A percentile compares a stretch with the other conserved stretches of the same genome.
These are phyloP conservation scores for Achatina immaculata DNA, from an alignment of 1,140 invertebrate genomes.

Conservation along the genomic window DNA sequence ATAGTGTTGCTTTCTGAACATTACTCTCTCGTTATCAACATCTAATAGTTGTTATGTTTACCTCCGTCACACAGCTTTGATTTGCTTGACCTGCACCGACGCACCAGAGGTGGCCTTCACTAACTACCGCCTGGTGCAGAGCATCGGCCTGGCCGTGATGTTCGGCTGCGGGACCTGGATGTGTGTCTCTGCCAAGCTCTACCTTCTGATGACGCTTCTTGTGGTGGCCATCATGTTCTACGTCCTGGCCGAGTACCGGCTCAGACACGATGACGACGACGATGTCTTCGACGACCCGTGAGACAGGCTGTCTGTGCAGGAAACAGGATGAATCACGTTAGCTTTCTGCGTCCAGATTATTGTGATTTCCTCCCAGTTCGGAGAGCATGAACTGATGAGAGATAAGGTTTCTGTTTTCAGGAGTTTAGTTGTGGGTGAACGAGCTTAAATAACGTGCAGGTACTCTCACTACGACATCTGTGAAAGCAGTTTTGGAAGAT, in stretches of 20 bases:
- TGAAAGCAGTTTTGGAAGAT: too few relatives aligned
- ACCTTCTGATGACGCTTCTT: conserved; percentile 86
- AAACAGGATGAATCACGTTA: too few relatives aligned
- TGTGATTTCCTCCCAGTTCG: too few relatives aligned
- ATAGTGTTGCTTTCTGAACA: too few relatives aligned
- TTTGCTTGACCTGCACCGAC: conserved; percentile 86
- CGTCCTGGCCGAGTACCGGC: conserved; percentile 67
- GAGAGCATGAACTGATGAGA: too few relatives aligned
- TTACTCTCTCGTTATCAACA: too few relatives aligned
- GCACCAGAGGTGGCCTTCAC: conserved; percentile 97
- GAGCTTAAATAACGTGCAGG: too few relatives aligned
- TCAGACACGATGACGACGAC: conserved; percentile 56
- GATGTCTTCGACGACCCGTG: conserved; percentile 54
- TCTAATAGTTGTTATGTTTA: too few relatives aligned
- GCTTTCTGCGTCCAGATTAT: too few relatives aligned
- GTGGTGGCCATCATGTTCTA: conserved; percentile 75
- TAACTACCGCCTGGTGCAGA: conserved; percentile 95
- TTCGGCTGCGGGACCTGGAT: conserved; percentile 83
- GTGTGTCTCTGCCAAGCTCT: conserved; percentile 90
- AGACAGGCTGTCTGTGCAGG: background rate
- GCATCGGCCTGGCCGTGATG: conserved; percentile 90
- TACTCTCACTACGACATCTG: too few relatives aligned
- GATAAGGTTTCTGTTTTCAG: too few relatives aligned
- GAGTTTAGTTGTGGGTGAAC: too few relatives aligned
- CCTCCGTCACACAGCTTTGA: conserved; percentile 78